Conservation (phyloP, 2,888 invertebrate species). For the Aricia artaxerxes region DNA sequence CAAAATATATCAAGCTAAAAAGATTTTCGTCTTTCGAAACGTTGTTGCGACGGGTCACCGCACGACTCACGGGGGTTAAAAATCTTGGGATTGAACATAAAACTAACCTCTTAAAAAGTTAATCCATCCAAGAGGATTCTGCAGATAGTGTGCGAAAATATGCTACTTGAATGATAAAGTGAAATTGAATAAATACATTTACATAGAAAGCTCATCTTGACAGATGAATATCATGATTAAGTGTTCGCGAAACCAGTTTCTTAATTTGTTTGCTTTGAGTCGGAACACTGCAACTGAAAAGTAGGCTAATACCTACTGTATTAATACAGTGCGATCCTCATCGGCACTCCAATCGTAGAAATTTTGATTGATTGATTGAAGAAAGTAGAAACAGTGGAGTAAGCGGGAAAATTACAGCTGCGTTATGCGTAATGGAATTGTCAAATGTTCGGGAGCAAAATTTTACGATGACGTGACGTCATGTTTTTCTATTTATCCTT, state of each 20-base stretch:
- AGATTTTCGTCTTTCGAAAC: neutral
- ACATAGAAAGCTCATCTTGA: slow-evolving; percentile 70
- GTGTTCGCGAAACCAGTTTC: slow-evolving; percentile 55
- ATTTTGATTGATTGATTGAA: neutral
- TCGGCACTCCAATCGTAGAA: neutral
- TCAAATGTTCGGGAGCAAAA: too few species aligned
- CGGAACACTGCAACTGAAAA: slow-evolving; percentile 33
- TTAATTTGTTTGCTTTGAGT: slow-evolving; percentile 36
- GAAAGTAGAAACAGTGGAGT: neutral
- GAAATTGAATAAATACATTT: slow-evolving; percentile 73
- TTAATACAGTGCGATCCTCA: neutral
- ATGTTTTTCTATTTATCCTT: too few species aligned
- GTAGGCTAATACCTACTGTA: slow-evolving; percentile 1
- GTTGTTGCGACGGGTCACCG: too few species aligned
- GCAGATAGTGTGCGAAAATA: neutral
- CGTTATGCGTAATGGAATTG: too few species aligned
- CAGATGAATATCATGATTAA: slow-evolving; percentile 63
- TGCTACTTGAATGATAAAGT: slow-evolving; percentile 44
- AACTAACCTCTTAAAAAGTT: neutral
- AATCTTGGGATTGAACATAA: neutral
- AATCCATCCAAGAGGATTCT: neutral
- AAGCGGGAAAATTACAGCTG: neutral
- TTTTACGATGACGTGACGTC: too few species aligned
- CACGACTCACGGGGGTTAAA: too few species aligned
- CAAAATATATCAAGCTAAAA: neutral